Conservation (phyloP, 2,113 vertebrate genomes). For the Piaya cayana region DNA sequence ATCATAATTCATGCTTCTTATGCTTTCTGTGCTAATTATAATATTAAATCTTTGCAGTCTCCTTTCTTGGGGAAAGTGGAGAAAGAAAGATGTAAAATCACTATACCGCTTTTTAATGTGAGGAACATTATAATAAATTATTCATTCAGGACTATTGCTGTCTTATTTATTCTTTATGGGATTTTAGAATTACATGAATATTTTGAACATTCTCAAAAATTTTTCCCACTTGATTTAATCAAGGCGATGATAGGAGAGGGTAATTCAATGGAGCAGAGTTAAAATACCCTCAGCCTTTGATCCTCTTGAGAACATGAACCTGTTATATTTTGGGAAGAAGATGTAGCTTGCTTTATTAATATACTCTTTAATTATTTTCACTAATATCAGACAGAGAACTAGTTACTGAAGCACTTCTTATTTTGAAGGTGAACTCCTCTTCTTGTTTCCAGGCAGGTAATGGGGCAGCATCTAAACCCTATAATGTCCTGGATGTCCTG, state of each 20-base stretch:
- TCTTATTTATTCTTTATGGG: not conserved
- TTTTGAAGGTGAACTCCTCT: not conserved
- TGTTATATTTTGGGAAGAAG: not conserved
- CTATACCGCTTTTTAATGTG: not conserved
- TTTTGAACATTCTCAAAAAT: constrained; percentile 6
- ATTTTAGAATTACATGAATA: not conserved
- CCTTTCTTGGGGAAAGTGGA: not conserved
- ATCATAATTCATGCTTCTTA: not conserved
- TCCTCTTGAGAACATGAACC: not conserved
- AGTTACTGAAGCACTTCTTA: not conserved
- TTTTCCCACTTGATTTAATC: not conserved
- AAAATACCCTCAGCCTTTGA: not conserved
- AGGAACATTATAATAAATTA: not conserved
- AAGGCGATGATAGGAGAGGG: not conserved
- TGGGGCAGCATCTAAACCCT: constrained; percentile 68
- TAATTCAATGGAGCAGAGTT: not conserved
- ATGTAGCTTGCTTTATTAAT: not conserved
- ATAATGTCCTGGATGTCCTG: constrained; percentile 52
- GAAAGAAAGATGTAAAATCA: not conserved
- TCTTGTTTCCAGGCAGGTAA: constrained; percentile 72
- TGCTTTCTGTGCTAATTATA: not conserved
- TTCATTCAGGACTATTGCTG: not conserved
- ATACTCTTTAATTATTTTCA: not conserved
- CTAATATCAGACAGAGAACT: not conserved
- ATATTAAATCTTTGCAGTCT: not conserved